Conservation (phyloP, 2,888 invertebrate genomes). For the Electrophaes corylata region DNA sequence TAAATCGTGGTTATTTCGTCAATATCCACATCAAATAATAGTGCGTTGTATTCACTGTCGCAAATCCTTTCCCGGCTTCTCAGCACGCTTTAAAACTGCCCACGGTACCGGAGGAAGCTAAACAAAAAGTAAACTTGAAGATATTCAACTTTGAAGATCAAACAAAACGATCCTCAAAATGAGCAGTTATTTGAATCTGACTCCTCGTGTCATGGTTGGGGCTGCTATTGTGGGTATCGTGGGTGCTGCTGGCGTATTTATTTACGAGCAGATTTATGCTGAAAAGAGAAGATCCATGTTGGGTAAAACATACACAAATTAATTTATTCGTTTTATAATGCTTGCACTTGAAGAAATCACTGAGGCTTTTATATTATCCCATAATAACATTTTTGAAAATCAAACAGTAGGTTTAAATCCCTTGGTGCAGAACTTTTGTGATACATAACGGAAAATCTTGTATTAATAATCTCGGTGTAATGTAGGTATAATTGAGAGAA, state of each 20-base stretch:
- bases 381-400: too few species aligned
- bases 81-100: background rate
- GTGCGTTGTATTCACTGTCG: background rate
- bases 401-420: too few species aligned
- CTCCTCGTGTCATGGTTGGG: constrained; percentile 70
- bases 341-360: too few species aligned
- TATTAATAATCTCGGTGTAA: too few species aligned
- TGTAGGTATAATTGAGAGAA: too few species aligned
- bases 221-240: constrained; percentile 79
- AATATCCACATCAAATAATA: background rate
- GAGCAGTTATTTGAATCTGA: constrained; percentile 50
- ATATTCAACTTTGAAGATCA: background rate
- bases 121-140: background rate
- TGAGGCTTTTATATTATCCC: too few species aligned
- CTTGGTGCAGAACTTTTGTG: too few species aligned
- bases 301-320: constrained; percentile 67
- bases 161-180: constrained; percentile 32
- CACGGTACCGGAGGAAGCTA: background rate
- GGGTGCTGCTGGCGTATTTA: constrained; percentile 78
- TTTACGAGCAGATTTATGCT: constrained; percentile 78
- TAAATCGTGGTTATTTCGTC: constrained; percentile 11
- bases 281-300: constrained; percentile 76
- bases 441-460: too few species aligned
- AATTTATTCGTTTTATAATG: too few species aligned
- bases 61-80: constrained; percentile 1